Evolutionary conservation across 2,888 invertebrate genomes (phyloP).

Genomic region (Taenaris catops): DNA sequence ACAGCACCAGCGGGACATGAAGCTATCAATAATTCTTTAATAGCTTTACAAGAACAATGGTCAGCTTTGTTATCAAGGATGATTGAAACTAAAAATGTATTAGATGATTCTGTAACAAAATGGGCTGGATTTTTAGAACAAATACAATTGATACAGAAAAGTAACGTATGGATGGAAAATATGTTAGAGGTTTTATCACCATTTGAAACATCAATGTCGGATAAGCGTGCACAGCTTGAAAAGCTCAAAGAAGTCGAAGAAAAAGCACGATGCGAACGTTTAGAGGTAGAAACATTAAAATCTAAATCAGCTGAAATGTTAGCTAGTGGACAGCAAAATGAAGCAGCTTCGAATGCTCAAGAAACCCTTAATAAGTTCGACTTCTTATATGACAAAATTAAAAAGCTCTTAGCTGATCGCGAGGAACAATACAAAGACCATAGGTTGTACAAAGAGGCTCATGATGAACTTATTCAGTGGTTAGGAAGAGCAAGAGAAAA

Average conservation of each 20-base stretch:
- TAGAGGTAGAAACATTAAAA: constrained; percentile 92
- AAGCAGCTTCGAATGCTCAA: constrained; percentile 91
- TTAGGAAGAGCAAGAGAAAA: constrained; percentile 92
- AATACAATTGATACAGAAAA: constrained; percentile 91
- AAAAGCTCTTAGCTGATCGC: constrained; percentile 86
- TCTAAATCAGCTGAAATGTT: constrained; percentile 92
- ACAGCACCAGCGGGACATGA: constrained; percentile 94
- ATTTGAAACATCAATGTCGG: constrained; percentile 89
- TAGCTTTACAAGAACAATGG: constrained; percentile 94
- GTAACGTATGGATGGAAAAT: constrained; percentile 88
- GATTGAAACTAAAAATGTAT: constrained; percentile 92
- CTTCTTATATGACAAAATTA: constrained; percentile 86
- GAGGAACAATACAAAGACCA: constrained; percentile 94
- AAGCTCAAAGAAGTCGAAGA: constrained; percentile 92
- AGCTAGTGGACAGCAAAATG: constrained; percentile 90
- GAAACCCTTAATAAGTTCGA: constrained; percentile 92
- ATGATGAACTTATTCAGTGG: constrained; percentile 94
- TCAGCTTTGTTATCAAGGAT: constrained; percentile 91
- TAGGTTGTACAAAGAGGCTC: constrained; percentile 93
- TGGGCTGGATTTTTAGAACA: constrained; percentile 95
- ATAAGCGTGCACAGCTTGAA: constrained; percentile 92
- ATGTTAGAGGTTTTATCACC: constrained; percentile 86
- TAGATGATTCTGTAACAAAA: constrained; percentile 94
- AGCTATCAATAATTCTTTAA: constrained; percentile 89
- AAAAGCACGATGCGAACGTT: constrained; percentile 92